Base-by-base conservation (phyloP, 2,888 invertebrate genomes). In the Drosophila anomalata region DNA sequence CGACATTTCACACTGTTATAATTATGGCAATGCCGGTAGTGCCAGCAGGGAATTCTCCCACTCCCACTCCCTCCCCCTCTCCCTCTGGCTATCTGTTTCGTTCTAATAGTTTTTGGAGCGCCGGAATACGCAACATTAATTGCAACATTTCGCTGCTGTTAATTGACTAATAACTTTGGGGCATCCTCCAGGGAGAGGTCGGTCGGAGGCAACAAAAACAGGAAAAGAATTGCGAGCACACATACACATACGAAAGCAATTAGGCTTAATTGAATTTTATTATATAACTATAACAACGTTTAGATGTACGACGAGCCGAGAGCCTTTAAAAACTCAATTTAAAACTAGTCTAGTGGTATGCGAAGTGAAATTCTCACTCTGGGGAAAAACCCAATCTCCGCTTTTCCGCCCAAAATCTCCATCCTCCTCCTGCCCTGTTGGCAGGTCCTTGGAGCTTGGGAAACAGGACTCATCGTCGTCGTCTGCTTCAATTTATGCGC, bases 401-500 rank as follows among this genome's bases (percentile, higher is more conserved):
- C 33, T 58, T 7, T 47, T 57, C 46, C 68, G 50, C 17, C 61
- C 11, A 47, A 9, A 6, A 17, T 17, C 17, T 17, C 17, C 17
- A 17, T 17, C 17, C 17, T 17, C 17, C 14, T 24, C 17, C 17
- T n/a, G 12, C 42, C 22, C 17, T 26, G 8, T 5, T 6, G 26
- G 26, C 26, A n/a, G 54, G 46, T 47, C 17, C 17, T 17, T 24
- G 17, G 2, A 2, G 29, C 29, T 29, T 2, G 8, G 26, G 8
- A 26, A 8, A 9, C 29, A 29, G 29, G 29, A 29, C 29, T 46
- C 61, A 42, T 52, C 58, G 29, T 59, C 61, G 65, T 72, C 76
- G 89, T 82, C 89, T 79, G 82, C 87, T 78, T 82, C 88, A 87
- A 88, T 87, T 87, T 89, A 88, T 88, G 88, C 87, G 79, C 89